Percentiles rank a stretch among this genome's conserved stretches.
Conservation (phyloP, 2,888 invertebrate species). For the Troilus luridus region DNA sequence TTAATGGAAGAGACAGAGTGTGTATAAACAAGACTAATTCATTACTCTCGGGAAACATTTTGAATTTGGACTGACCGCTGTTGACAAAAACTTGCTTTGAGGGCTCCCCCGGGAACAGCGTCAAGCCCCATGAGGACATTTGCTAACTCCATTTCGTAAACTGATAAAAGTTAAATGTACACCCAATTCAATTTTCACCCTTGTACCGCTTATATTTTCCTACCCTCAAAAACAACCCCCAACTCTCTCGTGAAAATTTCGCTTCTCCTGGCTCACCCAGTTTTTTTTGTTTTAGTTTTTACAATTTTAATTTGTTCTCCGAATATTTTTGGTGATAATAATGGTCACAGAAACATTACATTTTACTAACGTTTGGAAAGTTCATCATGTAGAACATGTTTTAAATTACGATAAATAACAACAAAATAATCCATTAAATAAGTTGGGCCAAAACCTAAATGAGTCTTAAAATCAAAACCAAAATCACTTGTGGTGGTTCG, state of each 20-base stretch:
- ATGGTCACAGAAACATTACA: neutral
- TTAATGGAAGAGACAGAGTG: neutral
- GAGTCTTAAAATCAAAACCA: too few relatives aligned
- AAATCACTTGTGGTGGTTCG: too few relatives aligned
- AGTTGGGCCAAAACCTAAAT: too few relatives aligned
- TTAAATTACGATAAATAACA: neutral
- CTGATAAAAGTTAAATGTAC: conserved; percentile 50
- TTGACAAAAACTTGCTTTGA: conserved; percentile 36
- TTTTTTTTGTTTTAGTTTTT: neutral
- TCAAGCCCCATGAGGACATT: conserved; percentile 30
- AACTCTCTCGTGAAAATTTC: neutral
- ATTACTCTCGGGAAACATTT: neutral
- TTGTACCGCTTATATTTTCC: conserved; percentile 41
- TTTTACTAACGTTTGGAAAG: neutral
- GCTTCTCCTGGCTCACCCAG: neutral
- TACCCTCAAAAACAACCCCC: conserved; percentile 43
- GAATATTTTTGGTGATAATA: neutral
- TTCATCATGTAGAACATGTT: neutral
- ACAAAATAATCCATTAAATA: too few relatives aligned
- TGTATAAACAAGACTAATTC: conserved; percentile 31
- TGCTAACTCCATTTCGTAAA: conserved; percentile 49
- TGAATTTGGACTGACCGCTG: conserved; percentile 23
- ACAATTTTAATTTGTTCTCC: neutral
- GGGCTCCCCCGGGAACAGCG: conserved; percentile 15
- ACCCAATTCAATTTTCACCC: conserved; percentile 47